Evolutionary conservation across 2,888 invertebrate species (phyloP).

Genomic region (Polymixis flavicincta): DNA sequence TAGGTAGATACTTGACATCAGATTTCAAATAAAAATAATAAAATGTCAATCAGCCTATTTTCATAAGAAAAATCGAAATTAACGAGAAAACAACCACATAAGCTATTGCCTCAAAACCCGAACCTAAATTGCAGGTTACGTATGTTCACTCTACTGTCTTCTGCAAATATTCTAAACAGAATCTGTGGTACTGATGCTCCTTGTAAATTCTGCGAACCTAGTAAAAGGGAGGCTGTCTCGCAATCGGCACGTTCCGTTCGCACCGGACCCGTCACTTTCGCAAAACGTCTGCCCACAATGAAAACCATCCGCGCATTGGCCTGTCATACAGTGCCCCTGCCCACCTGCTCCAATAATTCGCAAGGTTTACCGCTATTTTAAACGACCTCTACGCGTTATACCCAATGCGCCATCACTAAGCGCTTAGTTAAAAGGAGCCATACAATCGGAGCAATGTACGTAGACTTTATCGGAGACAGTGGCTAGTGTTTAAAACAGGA

Average conservation of each 20-base stretch:
- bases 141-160: neutral
- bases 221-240: constrained; percentile 74
- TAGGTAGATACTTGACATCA: too few species aligned
- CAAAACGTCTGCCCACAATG: constrained; percentile 72
- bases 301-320: constrained; percentile 71
- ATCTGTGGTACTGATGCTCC: constrained; percentile 50
- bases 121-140: neutral
- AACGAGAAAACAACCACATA: neutral
- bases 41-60: neutral
- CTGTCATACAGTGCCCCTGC: constrained; percentile 1
- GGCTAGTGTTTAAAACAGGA: neutral
- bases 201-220: constrained; percentile 73
- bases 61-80: neutral
- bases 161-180: constrained; percentile 14
- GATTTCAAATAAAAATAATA: neutral
- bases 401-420: constrained; percentile 16
- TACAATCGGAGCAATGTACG: constrained; percentile 21
- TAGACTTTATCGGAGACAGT: neutral
- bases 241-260: constrained; percentile 75
- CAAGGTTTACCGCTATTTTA: constrained; percentile 41
- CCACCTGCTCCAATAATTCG: constrained; percentile 27
- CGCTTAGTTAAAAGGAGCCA: neutral
- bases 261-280: constrained; percentile 65
- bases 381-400: neutral
- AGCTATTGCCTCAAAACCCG: neutral